Percentiles rank a stretch among this genome's conserved stretches.
Conservation (phyloP, 1,140 invertebrate genomes). For the Macrostomum lignano region DNA sequence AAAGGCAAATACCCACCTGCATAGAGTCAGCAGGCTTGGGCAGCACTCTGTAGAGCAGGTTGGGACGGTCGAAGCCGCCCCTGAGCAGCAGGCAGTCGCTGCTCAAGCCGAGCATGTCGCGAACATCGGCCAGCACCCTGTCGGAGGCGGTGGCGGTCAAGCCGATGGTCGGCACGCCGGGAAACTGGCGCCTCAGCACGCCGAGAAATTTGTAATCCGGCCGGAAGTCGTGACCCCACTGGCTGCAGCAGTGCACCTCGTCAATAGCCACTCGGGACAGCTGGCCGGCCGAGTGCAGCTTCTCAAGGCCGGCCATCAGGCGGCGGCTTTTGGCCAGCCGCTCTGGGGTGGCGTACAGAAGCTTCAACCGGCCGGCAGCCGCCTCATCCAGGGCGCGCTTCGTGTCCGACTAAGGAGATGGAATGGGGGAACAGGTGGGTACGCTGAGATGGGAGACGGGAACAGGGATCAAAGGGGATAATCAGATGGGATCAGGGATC, state of each 20-base stretch:
- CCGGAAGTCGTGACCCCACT: constrained; percentile 78
- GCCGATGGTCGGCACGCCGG: constrained; percentile 53
- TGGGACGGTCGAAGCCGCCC: constrained; percentile 59
- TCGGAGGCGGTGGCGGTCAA: constrained; percentile 63
- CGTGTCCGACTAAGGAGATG: no score
- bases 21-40: no score
- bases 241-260: constrained; percentile 73
- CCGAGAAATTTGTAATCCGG: constrained; percentile 63
- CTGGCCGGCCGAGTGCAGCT: constrained; percentile 30
- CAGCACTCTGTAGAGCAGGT: constrained; percentile 54
- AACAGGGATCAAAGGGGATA: no score
- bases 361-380: no score
- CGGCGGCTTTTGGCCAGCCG: constrained; percentile 62
- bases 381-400: no score
- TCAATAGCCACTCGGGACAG: constrained; percentile 56
- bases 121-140: constrained; percentile 48
- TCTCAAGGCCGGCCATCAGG: constrained; percentile 53
- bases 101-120: constrained; percentile 49
- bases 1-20: no score
- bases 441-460: no score
- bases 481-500: no score
- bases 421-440: no score
- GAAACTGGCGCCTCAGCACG: constrained; percentile 50
- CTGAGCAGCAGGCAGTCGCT: constrained; percentile 41
- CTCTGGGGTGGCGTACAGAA: constrained; percentile 72